Conservation (phyloP, 1,140 invertebrate genomes). For the Papilio xuthus region DNA sequence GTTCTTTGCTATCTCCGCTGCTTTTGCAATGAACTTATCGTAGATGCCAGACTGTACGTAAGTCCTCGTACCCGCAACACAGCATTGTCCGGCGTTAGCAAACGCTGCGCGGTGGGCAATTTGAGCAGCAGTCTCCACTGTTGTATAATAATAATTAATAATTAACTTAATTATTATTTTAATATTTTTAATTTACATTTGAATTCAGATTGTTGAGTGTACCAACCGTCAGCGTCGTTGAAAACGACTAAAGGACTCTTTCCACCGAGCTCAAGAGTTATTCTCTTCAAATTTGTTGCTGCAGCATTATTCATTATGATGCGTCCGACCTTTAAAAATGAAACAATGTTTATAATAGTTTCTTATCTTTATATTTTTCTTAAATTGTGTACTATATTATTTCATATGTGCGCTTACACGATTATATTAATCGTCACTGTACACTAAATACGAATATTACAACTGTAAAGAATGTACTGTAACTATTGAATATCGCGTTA, state of each 20-base stretch:
- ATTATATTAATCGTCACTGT: no score
- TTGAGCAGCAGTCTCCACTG: constrained; percentile 69
- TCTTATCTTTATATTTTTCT: no score
- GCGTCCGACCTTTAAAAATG: constrained; percentile 81
- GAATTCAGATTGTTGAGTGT: constrained; percentile 15
- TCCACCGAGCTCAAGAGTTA: constrained; percentile 89
- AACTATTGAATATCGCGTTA: no score
- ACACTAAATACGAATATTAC: no score
- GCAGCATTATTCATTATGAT: constrained; percentile 85
- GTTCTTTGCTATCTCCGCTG: constrained; percentile 85
- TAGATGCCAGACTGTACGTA: constrained; percentile 94
- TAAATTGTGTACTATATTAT: no score
- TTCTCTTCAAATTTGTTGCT: constrained; percentile 87
- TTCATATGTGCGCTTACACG: no score
- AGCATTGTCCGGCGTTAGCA: constrained; percentile 93
- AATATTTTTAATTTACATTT: neutral
- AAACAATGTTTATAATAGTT: neutral
- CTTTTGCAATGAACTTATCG: constrained; percentile 90
- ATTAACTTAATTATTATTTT: neutral
- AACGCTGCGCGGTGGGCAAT: constrained; percentile 86
- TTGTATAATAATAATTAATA: no score
- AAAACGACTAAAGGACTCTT: constrained; percentile 88
- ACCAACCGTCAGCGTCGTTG: constrained; percentile 73
- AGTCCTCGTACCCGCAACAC: constrained; percentile 90
- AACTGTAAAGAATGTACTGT: no score